Conservation (phyloP, 2,888 invertebrate genomes). For the Myopa tessellatipennis region DNA sequence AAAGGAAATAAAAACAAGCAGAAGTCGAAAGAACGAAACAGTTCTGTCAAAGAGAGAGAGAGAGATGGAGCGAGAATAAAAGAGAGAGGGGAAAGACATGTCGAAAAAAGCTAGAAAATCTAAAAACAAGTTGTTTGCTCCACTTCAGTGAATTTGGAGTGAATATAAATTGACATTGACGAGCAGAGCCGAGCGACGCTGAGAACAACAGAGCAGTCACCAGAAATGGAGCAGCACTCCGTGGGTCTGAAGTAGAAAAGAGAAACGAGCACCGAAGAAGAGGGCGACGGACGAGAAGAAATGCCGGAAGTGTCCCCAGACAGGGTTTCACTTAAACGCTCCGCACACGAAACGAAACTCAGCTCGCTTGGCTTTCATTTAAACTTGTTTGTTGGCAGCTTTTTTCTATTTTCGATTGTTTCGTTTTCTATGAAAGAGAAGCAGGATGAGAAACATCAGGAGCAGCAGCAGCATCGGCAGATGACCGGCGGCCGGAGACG, state of each 20-base stretch:
- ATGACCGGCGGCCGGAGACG: background rate
- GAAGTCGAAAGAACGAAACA: too few relatives aligned
- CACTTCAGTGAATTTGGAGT: constrained; percentile 31
- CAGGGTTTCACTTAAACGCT: constrained; percentile 28
- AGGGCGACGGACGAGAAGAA: constrained; percentile 11
- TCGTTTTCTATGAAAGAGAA: background rate
- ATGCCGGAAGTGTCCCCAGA: constrained; percentile 33
- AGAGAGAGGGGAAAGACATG: background rate
- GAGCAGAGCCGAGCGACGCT: background rate
- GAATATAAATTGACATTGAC: constrained; percentile 36
- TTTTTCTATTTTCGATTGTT: constrained; percentile 1
- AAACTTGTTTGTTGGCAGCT: constrained; percentile 6
- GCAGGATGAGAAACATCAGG: background rate
- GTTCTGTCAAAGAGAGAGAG: background rate
- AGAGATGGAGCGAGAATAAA: background rate
- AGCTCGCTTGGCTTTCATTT: constrained; percentile 29
- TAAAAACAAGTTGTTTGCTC: constrained; percentile 19
- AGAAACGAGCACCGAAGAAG: background rate
- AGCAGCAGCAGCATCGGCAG: background rate
- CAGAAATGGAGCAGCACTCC: background rate
- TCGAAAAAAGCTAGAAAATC: background rate
- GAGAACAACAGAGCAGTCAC: constrained; percentile 3
- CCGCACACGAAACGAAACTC: background rate
- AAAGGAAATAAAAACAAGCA: too few relatives aligned
- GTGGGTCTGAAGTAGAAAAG: background rate